phyloP scores from a whole-genome alignment of 2,113 vertebrate species.

The Chaetodon trifascialis region DNA sequence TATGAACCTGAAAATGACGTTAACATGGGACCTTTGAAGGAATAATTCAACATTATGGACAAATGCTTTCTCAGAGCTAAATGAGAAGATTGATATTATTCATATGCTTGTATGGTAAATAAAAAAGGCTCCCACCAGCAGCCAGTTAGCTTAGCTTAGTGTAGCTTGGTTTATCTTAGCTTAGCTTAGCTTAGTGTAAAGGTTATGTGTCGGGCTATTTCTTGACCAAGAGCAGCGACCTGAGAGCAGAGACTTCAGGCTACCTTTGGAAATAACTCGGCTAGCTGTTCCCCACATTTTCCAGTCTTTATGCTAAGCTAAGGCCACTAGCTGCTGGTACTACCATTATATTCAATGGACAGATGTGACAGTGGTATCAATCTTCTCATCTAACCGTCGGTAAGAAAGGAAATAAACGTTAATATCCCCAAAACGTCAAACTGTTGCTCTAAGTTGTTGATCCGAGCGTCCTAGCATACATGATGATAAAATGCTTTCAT shows the following conservation, averaged over 20 bases:
- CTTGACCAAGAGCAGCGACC: background rate
- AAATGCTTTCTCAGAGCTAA: background rate
- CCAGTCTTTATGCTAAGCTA: background rate
- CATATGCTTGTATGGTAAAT: background rate
- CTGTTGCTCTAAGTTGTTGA: background rate
- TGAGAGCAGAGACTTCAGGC: background rate
- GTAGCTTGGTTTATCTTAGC: too few relatives aligned
- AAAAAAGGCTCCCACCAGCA: background rate
- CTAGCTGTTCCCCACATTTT: background rate
- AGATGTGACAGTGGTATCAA: background rate
- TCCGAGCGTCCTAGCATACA: background rate
- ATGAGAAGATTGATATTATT: background rate
- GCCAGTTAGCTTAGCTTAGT: slow-evolving; percentile 22
- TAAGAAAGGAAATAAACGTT: too few relatives aligned
- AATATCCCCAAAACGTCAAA: background rate
- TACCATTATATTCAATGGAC: background rate
- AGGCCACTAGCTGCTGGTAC: background rate
- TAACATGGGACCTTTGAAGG: slow-evolving; percentile 4
- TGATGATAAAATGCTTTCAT: slow-evolving; percentile 21
- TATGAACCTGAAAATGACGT: too few relatives aligned
- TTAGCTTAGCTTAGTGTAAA: slow-evolving; percentile 3
- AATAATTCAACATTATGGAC: background rate
- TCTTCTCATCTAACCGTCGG: background rate
- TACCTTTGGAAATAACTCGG: background rate
- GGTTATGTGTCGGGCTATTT: background rate